These are phyloP conservation scores for Magallana gigas DNA, from an alignment of 1,140 invertebrate species.

Conservation along the genomic window DNA sequence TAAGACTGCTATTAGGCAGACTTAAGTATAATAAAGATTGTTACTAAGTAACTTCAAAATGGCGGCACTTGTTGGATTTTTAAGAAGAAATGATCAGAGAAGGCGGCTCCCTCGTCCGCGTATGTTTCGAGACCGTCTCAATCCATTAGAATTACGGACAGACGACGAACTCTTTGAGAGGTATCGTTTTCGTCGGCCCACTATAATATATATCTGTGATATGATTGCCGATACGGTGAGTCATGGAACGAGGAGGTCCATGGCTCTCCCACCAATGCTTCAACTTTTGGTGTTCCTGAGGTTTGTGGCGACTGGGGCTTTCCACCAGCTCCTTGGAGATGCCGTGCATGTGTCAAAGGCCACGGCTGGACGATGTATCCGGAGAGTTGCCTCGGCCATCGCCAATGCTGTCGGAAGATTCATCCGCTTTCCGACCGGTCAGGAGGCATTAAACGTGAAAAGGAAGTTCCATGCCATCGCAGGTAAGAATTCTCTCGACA, in stretches of 20 bases:
- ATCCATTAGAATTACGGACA: neutral
- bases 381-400: neutral
- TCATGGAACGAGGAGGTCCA: neutral
- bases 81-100: neutral
- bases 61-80: neutral
- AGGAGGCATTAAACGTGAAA: neutral
- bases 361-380: neutral
- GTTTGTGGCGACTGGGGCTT: conserved; percentile 10
- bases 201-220: neutral
- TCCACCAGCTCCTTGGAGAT: conserved; percentile 3
- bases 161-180: conserved; percentile 9
- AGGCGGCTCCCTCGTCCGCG: neutral
- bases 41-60: neutral
- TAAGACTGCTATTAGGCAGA: too few relatives aligned
- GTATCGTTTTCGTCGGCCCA: neutral
- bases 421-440: neutral
- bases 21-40: neutral
- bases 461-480: neutral
- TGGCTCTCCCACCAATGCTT: neutral
- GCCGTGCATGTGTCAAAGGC: neutral
- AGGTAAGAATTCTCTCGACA: neutral
- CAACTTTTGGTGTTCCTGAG: neutral
- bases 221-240: neutral
- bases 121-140: neutral
- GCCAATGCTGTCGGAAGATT: neutral